Evolutionary conservation across 1,140 invertebrate species (phyloP), one percentile per base, ranked within the genome.

Genomic region (Micrasema minimum): DNA sequence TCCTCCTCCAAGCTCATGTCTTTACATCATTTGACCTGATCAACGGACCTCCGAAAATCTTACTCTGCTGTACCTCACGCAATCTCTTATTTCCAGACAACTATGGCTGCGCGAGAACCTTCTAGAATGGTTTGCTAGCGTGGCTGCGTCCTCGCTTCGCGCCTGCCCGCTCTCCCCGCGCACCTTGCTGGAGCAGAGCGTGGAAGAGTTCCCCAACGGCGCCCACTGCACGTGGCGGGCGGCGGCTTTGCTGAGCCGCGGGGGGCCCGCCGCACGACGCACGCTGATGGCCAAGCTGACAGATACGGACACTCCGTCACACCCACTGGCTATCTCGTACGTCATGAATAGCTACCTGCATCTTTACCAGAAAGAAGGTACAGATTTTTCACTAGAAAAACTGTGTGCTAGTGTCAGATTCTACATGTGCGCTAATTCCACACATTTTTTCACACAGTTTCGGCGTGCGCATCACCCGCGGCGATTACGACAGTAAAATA

Each of bases 351-450:
- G 71, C 65, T 75, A 68, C 23, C 35, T 72, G 18, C 61, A 73
- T 50, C 57, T 75, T 9, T 73, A 75, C 51, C 66, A 51, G 16
- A 72, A 67, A 62, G 50, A 75, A 55, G 72, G 72, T 71, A 65
- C 14, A n/a, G n/a, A n/a, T n/a, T n/a, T n/a, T n/a, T n/a, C n/a
- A n/a, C n/a, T n/a, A n/a, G n/a, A n/a, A n/a, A n/a, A n/a, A n/a
- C n/a, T n/a, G n/a, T n/a, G n/a, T n/a, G n/a, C n/a, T n/a, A n/a
- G n/a, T n/a, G n/a, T n/a, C n/a, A n/a, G n/a, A n/a, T n/a, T n/a
- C n/a, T n/a, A n/a, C n/a, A n/a, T n/a, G n/a, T n/a, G n/a, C n/a
- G n/a, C n/a, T n/a, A n/a, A n/a, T n/a, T n/a, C n/a, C n/a, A n/a
- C n/a, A n/a, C n/a, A n/a, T n/a, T n/a, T n/a, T n/a, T n/a, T n/a